A percentile compares a stretch with the other conserved stretches of the same genome.
phyloP scores from a whole-genome alignment of 1,140 invertebrate species.

The Notospermus geniculatus region DNA sequence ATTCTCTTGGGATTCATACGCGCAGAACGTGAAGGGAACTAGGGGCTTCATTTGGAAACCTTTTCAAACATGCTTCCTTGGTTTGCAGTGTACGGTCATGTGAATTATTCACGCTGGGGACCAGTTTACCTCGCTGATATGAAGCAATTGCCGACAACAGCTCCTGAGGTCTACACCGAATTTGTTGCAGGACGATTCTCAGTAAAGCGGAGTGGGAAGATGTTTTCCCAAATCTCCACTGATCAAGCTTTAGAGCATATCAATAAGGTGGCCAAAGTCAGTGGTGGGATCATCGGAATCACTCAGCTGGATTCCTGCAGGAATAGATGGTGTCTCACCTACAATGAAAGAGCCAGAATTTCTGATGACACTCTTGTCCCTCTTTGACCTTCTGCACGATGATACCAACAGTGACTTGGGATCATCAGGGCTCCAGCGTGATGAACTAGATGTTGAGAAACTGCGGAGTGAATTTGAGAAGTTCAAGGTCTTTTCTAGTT shows the following conservation, averaged over 20 bases:
- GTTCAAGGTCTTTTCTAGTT: too few relatives aligned
- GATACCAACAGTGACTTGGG: too few relatives aligned
- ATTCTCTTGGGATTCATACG: conserved; percentile 9
- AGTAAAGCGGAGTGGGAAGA: conserved; percentile 13
- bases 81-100: conserved; percentile 13
- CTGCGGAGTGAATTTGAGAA: too few relatives aligned
- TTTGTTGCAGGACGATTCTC: conserved; percentile 15
- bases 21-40: conserved; percentile 11
- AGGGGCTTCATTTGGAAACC: conserved; percentile 5
- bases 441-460: too few relatives aligned
- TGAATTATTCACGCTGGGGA: conserved; percentile 16
- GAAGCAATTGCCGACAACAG: conserved; percentile 9
- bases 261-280: conserved; percentile 9
- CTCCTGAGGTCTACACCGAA: conserved; percentile 15
- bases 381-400: too few relatives aligned
- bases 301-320: too few relatives aligned
- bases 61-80: conserved; percentile 15
- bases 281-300: too few relatives aligned
- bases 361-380: too few relatives aligned
- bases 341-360: too few relatives aligned
- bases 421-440: too few relatives aligned
- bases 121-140: conserved; percentile 18
- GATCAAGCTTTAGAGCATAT: conserved; percentile 20
- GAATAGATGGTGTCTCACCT: too few relatives aligned
- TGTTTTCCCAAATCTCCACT: conserved; percentile 14